Evolutionary conservation across 2,888 invertebrate species (phyloP).

Genomic region (Yponomeuta malinellus): DNA sequence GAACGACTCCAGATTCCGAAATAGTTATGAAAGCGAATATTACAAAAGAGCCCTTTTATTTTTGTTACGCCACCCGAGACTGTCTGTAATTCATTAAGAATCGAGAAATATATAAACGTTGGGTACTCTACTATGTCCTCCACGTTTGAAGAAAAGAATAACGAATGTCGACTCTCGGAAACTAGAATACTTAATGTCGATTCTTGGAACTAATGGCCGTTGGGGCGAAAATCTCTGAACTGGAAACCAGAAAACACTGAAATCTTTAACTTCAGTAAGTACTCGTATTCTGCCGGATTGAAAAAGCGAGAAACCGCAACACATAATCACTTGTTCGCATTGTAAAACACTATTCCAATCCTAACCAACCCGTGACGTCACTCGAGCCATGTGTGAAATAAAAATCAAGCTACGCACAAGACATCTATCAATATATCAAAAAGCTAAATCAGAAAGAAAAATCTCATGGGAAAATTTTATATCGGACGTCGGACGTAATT

Average conservation of each 20-base stretch:
- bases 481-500: background rate
- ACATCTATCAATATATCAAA: background rate
- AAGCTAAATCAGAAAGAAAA: background rate
- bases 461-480: background rate
- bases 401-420: background rate
- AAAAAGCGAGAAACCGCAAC: too few species aligned
- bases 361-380: background rate
- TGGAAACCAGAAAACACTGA: too few species aligned
- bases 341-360: too few species aligned
- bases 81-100: constrained; percentile 12
- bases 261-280: too few species aligned
- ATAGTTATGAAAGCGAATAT: constrained; percentile 23
- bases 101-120: background rate
- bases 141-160: background rate
- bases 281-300: too few species aligned
- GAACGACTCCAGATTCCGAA: constrained; percentile 2
- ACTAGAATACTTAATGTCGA: too few species aligned
- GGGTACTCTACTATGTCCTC: background rate
- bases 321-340: too few species aligned
- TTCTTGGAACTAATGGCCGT: too few species aligned
- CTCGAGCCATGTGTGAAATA: background rate
- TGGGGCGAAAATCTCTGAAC: too few species aligned
- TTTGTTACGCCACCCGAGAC: constrained; percentile 21
- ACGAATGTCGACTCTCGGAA: background rate
- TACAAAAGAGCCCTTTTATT: constrained; percentile 28